phyloP scores from a whole-genome alignment of 2,888 invertebrate genomes.

The Rhagium mordax region DNA sequence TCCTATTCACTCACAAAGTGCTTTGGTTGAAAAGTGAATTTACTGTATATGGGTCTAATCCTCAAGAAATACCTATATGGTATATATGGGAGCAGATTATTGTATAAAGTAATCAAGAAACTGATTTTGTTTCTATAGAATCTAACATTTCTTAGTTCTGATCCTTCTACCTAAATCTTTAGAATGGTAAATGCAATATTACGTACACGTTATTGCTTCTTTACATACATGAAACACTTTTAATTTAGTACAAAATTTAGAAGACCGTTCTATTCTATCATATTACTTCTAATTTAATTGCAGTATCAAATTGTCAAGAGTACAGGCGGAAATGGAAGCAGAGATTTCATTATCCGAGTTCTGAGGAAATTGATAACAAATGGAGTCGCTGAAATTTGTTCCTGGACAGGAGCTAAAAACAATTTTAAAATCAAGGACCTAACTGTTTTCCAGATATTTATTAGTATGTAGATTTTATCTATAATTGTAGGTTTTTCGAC shows the following conservation, averaged over 20 bases:
- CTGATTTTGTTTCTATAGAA: no score
- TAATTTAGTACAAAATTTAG: neutral
- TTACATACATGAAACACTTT: no score
- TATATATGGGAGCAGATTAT: no score
- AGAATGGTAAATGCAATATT: no score
- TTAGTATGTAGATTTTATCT: neutral
- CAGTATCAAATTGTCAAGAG: neutral
- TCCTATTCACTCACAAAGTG: no score
- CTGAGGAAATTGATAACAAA: neutral
- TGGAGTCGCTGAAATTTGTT: neutral
- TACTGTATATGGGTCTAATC: no score
- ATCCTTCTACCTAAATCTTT: no score
- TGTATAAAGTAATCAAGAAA: no score
- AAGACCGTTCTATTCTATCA: neutral
- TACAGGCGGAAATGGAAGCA: neutral
- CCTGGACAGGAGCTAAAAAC: conserved; percentile 1
- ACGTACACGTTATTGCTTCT: no score
- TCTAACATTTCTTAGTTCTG: no score
- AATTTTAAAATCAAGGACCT: neutral
- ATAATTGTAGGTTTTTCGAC: neutral
- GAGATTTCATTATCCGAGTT: neutral
- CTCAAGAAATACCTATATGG: no score
- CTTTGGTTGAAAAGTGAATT: no score
- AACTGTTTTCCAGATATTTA: neutral
- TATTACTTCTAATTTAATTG: neutral